Conservation (phyloP, 2,113 vertebrate genomes). For the Xyliphius kryptos region DNA sequence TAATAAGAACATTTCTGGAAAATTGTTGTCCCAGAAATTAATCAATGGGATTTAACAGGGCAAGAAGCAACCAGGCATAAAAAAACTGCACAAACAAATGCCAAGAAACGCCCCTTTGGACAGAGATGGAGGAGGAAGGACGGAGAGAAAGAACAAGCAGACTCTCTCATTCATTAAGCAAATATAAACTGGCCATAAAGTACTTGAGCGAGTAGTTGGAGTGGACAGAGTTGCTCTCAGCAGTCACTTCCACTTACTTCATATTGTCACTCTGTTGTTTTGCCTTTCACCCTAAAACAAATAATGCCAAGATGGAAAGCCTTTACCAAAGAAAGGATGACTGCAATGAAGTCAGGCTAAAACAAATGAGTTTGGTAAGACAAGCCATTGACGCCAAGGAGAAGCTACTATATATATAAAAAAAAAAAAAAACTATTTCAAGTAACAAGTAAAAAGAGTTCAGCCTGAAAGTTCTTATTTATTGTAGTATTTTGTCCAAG, state of each 20-base stretch:
- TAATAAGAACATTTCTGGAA: constrained; percentile 1
- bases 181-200: constrained; percentile 21
- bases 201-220: constrained; percentile 7
- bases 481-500: too few species aligned
- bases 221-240: constrained; percentile 7
- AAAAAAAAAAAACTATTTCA: too few species aligned
- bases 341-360: neutral
- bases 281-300: constrained; percentile 26
- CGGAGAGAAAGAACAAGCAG: neutral
- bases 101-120: constrained; percentile 22
- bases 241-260: constrained; percentile 13
- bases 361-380: neutral
- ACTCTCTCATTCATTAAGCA: neutral
- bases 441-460: too few species aligned
- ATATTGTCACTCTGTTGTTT: constrained; percentile 20
- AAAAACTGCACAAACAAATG: neutral
- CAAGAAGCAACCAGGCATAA: constrained; percentile 23
- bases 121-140: neutral
- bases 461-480: too few species aligned
- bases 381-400: neutral
- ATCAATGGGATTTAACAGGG: constrained; percentile 24
- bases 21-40: constrained; percentile 25
- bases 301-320: constrained; percentile 19
- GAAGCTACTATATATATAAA: too few species aligned
- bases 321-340: neutral